phyloP scores from a whole-genome alignment of 2,113 vertebrate species.

The Butorides virescens region DNA sequence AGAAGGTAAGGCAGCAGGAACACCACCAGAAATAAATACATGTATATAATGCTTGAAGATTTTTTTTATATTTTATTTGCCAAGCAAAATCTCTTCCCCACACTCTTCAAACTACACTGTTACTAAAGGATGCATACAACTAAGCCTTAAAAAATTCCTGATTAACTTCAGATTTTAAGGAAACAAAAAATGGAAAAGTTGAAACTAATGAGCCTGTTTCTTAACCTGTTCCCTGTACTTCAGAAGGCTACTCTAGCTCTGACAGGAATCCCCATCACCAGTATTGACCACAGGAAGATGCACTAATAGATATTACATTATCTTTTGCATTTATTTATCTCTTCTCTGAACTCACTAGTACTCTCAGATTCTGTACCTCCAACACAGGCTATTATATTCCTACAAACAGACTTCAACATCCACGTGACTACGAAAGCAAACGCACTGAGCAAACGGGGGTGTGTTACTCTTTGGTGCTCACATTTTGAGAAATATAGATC shows the following conservation, averaged over 20 bases:
- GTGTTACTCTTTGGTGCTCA: background rate
- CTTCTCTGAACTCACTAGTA: background rate
- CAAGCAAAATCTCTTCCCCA: background rate
- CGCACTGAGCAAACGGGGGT: background rate
- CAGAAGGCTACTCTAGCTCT: background rate
- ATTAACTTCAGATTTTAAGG: background rate
- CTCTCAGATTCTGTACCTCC: background rate
- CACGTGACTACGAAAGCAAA: background rate
- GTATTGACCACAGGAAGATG: background rate
- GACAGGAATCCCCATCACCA: background rate
- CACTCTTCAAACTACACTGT: background rate
- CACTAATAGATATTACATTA: rapidly evolving
- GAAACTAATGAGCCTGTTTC: background rate
- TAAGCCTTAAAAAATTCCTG: background rate
- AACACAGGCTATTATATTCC: background rate
- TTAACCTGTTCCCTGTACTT: background rate
- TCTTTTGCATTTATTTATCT: background rate
- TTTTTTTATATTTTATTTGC: background rate
- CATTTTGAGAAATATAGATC: slow-evolving; percentile 35
- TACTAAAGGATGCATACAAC: background rate
- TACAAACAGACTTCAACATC: background rate
- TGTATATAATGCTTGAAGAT: background rate
- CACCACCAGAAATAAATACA: background rate
- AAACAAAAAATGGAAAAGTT: background rate
- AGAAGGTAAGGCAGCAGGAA: background rate